Percentiles rank a stretch among this genome's conserved stretches.
phyloP scores from a whole-genome alignment of 2,888 invertebrate species.

The Molorchus minor region DNA sequence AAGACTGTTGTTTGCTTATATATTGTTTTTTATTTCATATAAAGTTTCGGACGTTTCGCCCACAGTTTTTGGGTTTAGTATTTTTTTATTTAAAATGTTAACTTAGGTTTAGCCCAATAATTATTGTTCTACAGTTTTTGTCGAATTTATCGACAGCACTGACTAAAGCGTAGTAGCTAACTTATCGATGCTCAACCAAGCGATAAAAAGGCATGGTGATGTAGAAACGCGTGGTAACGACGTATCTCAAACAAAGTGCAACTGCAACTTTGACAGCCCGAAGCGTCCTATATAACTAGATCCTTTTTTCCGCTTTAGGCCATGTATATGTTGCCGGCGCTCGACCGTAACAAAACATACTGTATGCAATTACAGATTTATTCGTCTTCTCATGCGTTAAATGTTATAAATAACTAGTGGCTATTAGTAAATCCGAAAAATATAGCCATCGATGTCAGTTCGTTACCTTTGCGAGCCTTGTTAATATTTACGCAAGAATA shows the following conservation, averaged over 20 bases:
- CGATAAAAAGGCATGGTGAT: constrained; percentile 12
- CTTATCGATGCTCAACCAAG: constrained; percentile 6
- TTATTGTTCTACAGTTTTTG: too few species aligned
- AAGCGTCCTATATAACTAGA: constrained; percentile 25
- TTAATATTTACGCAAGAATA: too few species aligned
- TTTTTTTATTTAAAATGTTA: too few species aligned
- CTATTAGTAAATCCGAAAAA: constrained; percentile 19
- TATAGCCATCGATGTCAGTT: background rate
- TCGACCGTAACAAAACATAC: constrained; percentile 32
- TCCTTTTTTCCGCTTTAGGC: constrained; percentile 28
- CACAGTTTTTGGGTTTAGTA: too few species aligned
- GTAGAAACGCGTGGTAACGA: constrained; percentile 19
- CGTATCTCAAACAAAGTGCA: constrained; percentile 30
- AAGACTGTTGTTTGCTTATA: too few species aligned
- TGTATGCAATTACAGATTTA: constrained; percentile 37
- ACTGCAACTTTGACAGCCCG: constrained; percentile 19
- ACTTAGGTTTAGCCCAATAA: too few species aligned
- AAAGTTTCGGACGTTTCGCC: too few species aligned
- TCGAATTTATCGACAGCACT: too few species aligned
- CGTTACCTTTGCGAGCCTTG: background rate
- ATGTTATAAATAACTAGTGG: constrained; percentile 38
- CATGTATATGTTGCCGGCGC: constrained; percentile 32
- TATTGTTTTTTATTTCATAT: too few species aligned
- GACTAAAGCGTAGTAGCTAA: too few species aligned
- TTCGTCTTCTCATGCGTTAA: constrained; percentile 35